Evolutionary conservation across 2,113 vertebrate genomes (phyloP), one percentile per base, ranked within the genome.

Genomic region (Panthera uncia): DNA sequence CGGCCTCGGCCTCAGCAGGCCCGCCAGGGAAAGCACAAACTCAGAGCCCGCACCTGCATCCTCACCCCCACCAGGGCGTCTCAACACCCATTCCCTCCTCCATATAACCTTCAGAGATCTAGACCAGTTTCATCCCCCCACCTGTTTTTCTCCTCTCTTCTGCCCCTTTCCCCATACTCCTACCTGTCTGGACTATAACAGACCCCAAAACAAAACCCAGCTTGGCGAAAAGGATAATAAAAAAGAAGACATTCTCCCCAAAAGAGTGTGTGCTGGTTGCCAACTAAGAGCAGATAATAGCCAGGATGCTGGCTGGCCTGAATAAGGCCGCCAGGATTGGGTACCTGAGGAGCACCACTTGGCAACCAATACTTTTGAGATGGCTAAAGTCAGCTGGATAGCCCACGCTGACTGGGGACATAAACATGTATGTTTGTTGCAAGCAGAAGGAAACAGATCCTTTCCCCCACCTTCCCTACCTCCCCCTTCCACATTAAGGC

Each of bases 81-180:
- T 99, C 99, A 98, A 99, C 99, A 98, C 99, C 99, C 97, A 99
- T 99, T 91, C 98, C 99, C 86, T 99, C 99, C 36, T 98, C 99
- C 89, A 99, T 99, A 98, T 99, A 99, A 99, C 99, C 92, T 41
- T 87, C 16, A 27, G 33, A 73, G 63, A 89, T 18, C 76, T 74
- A 84, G 83, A 68, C 78, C 96, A 63, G 96, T 94, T 93, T 92
- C 95, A 97, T 41, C 88, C 65, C 97, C 94, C 71, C 80, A 90
- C 95, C 89, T 97, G 95, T 82, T 96, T 95, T 80, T 95, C 96
- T 94, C 74, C 69, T 95, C 95, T 98, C 97, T 97, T 92, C 94
- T 97, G 73, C 97, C 92, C 73, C 15, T 68, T 73, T 38, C n/a
- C 76, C 57, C 65, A 38, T 29, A 23, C 76, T 33, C 19, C 14